Conservation (phyloP, 2,888 invertebrate genomes). For the Anagyrus pseudococci region DNA sequence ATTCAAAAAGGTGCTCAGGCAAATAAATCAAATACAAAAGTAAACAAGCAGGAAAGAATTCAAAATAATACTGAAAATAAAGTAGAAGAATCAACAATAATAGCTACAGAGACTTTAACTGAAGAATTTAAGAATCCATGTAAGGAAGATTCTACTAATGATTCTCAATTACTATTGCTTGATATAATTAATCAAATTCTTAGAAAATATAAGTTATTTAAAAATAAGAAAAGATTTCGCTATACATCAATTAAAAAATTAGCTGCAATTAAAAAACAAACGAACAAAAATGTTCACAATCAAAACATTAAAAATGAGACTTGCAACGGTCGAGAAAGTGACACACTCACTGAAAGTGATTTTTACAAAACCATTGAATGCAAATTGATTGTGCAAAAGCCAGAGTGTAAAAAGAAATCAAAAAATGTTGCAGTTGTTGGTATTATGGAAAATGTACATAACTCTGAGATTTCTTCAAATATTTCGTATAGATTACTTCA, state of each 20-base stretch:
- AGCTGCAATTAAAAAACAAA: neutral
- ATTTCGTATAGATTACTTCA: constrained; percentile 63
- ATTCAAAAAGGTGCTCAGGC: too few relatives aligned
- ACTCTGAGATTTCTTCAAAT: constrained; percentile 43
- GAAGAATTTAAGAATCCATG: too few relatives aligned
- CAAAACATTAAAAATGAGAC: neutral
- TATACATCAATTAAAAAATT: constrained; percentile 46
- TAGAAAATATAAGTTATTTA: constrained; percentile 44
- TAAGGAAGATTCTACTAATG: neutral
- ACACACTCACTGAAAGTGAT: constrained; percentile 25
- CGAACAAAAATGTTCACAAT: neutral
- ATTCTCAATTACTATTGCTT: neutral
- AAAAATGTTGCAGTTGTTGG: constrained; percentile 47
- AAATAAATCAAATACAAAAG: constrained; percentile 1
- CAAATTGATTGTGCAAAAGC: constrained; percentile 55
- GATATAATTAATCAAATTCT: constrained; percentile 43
- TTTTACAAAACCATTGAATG: constrained; percentile 54
- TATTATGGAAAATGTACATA: constrained; percentile 51
- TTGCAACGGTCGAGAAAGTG: constrained; percentile 1
- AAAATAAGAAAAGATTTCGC: constrained; percentile 41
- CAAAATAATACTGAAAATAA: too few relatives aligned
- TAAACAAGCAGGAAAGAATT: neutral
- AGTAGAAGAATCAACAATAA: too few relatives aligned
- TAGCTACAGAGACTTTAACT: too few relatives aligned
- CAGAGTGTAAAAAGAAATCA: constrained; percentile 45